Evolutionary conservation across 30 jellyfish, hydroid and myxozoan species (phyloP).

Genomic region (Aurelia coerulea): DNA sequence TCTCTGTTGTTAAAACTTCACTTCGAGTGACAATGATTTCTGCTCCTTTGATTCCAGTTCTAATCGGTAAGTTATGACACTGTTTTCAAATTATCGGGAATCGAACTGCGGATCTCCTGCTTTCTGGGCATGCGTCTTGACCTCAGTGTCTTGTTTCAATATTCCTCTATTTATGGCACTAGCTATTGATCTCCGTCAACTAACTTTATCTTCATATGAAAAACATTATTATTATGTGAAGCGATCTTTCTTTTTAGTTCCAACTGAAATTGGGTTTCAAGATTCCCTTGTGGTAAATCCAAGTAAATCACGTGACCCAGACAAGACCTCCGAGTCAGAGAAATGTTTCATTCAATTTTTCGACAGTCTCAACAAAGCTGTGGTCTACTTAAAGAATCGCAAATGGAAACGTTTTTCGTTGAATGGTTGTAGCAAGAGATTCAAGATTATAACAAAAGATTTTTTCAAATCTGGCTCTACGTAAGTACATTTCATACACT

Average conservation of each 20-base stretch:
- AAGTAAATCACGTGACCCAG: conserved; percentile 27
- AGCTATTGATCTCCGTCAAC: too few species aligned
- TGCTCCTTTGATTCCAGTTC: conserved; percentile 16
- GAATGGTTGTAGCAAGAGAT: conserved; percentile 3
- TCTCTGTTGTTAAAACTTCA: conserved; percentile 1
- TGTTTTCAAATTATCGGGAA: neutral
- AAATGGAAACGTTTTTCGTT: neutral
- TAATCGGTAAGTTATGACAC: neutral
- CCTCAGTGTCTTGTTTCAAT: too few species aligned
- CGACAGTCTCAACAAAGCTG: too few species aligned
- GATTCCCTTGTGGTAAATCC: conserved; percentile 11
- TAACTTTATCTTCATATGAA: too few species aligned
- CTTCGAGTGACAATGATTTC: conserved; percentile 12
- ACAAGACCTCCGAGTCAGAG: conserved; percentile 3
- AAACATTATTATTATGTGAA: too few species aligned
- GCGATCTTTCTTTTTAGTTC: neutral
- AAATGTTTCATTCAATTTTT: conserved; percentile 1
- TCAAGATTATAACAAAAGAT: neutral
- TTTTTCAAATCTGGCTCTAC: neutral
- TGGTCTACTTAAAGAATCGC: neutral
- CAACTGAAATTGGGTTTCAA: conserved; percentile 11
- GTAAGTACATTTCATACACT: neutral
- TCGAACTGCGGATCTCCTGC: too few species aligned
- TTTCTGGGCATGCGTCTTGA: too few species aligned
- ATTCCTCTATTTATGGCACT: too few species aligned